phyloP scores from a whole-genome alignment of 1,140 invertebrate genomes.

The Phocides pigmalion region DNA sequence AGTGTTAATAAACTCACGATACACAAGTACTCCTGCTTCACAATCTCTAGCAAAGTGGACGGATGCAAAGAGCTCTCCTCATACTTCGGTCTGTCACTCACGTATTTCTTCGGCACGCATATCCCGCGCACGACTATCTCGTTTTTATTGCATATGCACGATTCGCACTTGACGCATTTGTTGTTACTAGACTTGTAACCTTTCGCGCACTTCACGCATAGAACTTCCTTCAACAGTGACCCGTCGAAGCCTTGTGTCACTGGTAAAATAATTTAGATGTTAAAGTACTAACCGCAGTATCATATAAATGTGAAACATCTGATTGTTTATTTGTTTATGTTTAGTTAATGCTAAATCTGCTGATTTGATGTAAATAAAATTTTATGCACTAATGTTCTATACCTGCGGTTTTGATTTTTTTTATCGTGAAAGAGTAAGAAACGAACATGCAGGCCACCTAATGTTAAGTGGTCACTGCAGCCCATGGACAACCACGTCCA shows the following conservation, averaged over 20 bases:
- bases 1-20: constrained; percentile 53
- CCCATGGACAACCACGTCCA: no score
- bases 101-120: constrained; percentile 64
- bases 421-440: no score
- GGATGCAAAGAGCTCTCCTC: constrained; percentile 56
- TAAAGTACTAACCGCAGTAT: no score
- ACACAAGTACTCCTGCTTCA: constrained; percentile 73
- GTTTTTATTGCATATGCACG: constrained; percentile 52
- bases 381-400: no score
- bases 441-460: no score
- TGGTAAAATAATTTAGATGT: constrained; percentile 28
- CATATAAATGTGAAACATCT: no score
- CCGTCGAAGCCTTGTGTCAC: constrained; percentile 73
- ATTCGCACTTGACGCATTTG: constrained; percentile 59
- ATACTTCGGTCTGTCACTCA: constrained; percentile 61
- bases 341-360: no score
- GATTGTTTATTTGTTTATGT: no score
- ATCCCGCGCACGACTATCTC: constrained; percentile 52
- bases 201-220: constrained; percentile 67
- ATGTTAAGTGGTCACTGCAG: no score
- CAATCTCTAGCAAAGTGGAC: constrained; percentile 51
- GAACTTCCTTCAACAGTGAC: constrained; percentile 66
- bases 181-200: constrained; percentile 58
- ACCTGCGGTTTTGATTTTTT: no score
- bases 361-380: no score